Base-by-base conservation (phyloP, 53 echinoderm and acorn worm genomes). In the Paracentrotus lividus region DNA sequence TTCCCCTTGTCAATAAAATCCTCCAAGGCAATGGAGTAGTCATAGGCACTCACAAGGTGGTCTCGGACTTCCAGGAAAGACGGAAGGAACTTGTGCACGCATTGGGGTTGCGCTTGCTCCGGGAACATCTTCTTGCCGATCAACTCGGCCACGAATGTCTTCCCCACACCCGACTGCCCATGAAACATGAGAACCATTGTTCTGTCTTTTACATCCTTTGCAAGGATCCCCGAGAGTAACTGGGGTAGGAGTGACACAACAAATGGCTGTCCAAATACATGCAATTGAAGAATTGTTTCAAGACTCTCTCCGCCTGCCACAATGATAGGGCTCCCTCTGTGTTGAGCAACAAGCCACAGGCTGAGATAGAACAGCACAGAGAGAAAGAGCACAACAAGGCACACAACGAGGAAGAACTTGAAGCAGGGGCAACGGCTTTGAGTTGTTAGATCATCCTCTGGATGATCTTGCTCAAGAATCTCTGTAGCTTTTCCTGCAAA, bases 151-250 rank as follows among this genome's bases (percentile, higher is more conserved):
- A 96, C 93, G 76, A 95, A 93, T 31, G 96, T 97, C 84, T 98
- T 98, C 31, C 98, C 98, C 2, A 96, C 95, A 27, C 98, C 98
- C 33, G 94, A 90, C n/a, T 97, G 91, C 0, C 98, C 98, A 94
- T 98, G 98, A 57, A 97, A 98, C 72, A 96, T 96, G 61, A 98
- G 67, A 13, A 96, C 77, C 57, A 95, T 68, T 18, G 95, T 90
- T 34, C 84, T 58, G 9, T 84, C 81, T 34, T 77, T 61, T 42
- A 47, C 67, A n/a, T 84, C 81, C 20, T 75, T 32, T 23, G 84
- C 53, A 16, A 94, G 52, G 67, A 72, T 61, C 57, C 85, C 84
- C 34, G 56, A 54, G 51, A 96, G 66, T 42, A 93, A 66, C 32
- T 95, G 77, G 49, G 85, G 90, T 26, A 96, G 86, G 49, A 93